Conservation (phyloP, 1,140 invertebrate species). For the Papilio polyxenes region DNA sequence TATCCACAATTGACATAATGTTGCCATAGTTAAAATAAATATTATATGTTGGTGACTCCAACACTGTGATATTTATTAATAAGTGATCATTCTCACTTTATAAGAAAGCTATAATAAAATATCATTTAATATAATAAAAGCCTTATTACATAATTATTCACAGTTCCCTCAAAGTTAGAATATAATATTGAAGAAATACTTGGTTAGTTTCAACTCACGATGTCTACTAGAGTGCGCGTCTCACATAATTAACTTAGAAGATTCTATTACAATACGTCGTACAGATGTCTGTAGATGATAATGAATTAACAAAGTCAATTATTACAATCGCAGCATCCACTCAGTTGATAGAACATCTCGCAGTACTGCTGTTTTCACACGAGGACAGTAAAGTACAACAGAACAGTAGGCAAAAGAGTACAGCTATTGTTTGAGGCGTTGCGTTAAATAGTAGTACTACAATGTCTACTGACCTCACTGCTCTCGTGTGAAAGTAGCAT, state of each 20-base stretch:
- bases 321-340: conserved; percentile 17
- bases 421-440: too few relatives aligned
- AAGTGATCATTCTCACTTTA: too few relatives aligned
- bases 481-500: background rate
- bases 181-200: too few relatives aligned
- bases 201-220: too few relatives aligned
- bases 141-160: too few relatives aligned
- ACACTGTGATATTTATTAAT: too few relatives aligned
- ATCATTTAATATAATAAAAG: too few relatives aligned
- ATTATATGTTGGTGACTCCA: too few relatives aligned
- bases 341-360: conserved; percentile 9
- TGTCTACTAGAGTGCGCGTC: background rate
- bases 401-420: background rate
- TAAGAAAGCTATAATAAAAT: too few relatives aligned
- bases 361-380: background rate
- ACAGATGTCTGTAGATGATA: background rate
- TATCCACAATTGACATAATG: too few relatives aligned
- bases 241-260: background rate
- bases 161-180: too few relatives aligned
- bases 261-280: background rate
- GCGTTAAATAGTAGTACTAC: background rate
- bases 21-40: too few relatives aligned
- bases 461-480: background rate
- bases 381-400: background rate
- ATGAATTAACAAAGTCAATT: conserved; percentile 24